Conservation (phyloP, 2,797 vertebrate species). For the Lithobates sylvaticus region DNA sequence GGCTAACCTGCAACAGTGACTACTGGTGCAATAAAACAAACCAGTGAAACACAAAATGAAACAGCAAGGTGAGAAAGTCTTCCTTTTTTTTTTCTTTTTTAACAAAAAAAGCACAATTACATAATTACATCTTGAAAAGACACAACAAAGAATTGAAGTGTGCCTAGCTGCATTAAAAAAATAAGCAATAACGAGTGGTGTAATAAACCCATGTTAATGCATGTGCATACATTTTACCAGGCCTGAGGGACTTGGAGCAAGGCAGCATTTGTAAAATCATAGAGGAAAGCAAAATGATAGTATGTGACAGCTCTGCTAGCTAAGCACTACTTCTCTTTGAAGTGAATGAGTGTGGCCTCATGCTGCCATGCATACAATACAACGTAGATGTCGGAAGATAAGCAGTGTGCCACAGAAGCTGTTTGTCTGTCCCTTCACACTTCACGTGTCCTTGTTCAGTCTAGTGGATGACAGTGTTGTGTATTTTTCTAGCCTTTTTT, state of each 20-base stretch:
- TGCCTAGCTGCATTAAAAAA: neutral
- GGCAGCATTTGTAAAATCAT: neutral
- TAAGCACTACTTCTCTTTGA: neutral
- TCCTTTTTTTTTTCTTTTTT: neutral
- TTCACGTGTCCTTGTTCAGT: neutral
- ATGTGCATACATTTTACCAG: neutral
- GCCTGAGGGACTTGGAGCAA: neutral
- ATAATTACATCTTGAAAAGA: neutral
- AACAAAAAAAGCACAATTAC: neutral
- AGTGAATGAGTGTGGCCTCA: neutral
- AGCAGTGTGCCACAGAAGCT: neutral
- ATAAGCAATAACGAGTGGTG: neutral
- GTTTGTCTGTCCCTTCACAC: neutral
- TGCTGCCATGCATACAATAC: conserved; percentile 1
- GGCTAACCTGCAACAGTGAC: neutral
- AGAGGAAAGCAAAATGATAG: neutral
- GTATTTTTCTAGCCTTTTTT: neutral
- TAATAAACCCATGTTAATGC: neutral
- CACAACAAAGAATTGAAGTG: too few species aligned
- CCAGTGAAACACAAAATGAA: neutral
- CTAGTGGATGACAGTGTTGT: neutral
- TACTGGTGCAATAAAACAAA: neutral
- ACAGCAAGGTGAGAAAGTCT: neutral
- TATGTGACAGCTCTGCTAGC: neutral
- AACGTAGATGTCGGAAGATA: neutral